A percentile compares a stretch with the other conserved stretches of the same genome.
These are phyloP conservation scores for Chiropotes sagulatus DNA, from an alignment of 2,797 vertebrate species.

Conservation along the genomic window DNA sequence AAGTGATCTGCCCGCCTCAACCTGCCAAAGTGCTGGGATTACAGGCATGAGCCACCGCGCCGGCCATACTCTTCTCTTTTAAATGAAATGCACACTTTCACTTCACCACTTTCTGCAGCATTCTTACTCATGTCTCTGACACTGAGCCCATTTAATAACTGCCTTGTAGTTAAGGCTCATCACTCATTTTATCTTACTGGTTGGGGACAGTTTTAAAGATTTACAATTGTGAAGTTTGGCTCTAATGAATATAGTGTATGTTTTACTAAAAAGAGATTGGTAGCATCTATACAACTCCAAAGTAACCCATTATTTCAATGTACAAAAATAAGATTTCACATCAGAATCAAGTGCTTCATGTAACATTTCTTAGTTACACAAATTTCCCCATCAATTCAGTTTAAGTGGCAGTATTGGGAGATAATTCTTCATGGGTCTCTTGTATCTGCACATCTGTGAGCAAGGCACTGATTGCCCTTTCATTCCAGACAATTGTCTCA, in stretches of 20 bases:
- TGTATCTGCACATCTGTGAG: neutral
- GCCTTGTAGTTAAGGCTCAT: neutral
- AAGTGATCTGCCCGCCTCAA: neutral
- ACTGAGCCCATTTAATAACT: neutral
- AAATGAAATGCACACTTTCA: neutral
- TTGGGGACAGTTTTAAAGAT: neutral
- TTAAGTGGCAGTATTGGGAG: neutral
- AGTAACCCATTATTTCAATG: neutral
- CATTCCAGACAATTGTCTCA: neutral
- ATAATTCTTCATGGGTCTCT: neutral
- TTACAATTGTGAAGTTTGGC: neutral
- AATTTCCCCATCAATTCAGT: neutral
- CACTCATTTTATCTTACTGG: neutral
- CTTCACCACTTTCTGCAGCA: neutral
- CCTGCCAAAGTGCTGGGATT: neutral
- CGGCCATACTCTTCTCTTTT: neutral
- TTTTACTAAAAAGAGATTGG: neutral
- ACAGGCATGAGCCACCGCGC: neutral
- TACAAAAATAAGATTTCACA: neutral
- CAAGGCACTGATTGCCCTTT: neutral
- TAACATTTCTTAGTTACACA: neutral
- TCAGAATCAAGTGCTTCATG: neutral
- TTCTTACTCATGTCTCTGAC: neutral
- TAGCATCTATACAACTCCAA: neutral
- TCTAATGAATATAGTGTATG: neutral